Base-by-base conservation (phyloP, 2,113 vertebrate species). In the Zingel zingel region DNA sequence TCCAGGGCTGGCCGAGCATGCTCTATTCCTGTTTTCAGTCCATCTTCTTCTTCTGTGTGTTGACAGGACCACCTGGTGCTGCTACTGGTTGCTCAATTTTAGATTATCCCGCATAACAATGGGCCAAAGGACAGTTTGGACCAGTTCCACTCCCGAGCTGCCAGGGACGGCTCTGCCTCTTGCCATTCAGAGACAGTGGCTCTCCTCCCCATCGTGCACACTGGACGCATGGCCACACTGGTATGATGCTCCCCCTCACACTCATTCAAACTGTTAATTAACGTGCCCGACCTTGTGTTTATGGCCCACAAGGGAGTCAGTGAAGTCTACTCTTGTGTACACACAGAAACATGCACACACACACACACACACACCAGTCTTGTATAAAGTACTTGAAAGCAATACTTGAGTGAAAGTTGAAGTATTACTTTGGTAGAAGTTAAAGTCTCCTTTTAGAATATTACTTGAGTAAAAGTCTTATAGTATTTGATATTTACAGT, bases 31-130 rank as follows among this genome's bases (percentile, higher is more conserved):
- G 80, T 73, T 86, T 84, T 48, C 75, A 86, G 81, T 88, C 81
- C 82, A 77, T 84, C 77, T 84, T 88, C 85, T 79, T 87, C 85
- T 82, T 72, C 86, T 88, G 67, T 89, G 79, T 88, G 77, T 83
- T 85, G 92, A 93, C 87, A 86, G 89, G 84, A 83, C 90, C 88
- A 91, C 91, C 89, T 93, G 89, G 89, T 86, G 86, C 79, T 53
- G 75, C 76, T 61, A 63, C 75, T 63, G 73, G 64, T 78, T 88
- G 90, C 91, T 85, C 92, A 83, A 86, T 86, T 92, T 81, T 79
- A 77, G 86, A 90, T 91, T 91, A 91, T 90, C 86, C 88, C 65
- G 61, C 86, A 71, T 85, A 91, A 92, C 88, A 90, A 90, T 89
- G 79, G 78, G 86, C 89, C 88, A 82, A 89, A 86, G 79, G 64